phyloP scores from a whole-genome alignment of 2,888 invertebrate genomes.

The Siphonodentalium dalli region DNA sequence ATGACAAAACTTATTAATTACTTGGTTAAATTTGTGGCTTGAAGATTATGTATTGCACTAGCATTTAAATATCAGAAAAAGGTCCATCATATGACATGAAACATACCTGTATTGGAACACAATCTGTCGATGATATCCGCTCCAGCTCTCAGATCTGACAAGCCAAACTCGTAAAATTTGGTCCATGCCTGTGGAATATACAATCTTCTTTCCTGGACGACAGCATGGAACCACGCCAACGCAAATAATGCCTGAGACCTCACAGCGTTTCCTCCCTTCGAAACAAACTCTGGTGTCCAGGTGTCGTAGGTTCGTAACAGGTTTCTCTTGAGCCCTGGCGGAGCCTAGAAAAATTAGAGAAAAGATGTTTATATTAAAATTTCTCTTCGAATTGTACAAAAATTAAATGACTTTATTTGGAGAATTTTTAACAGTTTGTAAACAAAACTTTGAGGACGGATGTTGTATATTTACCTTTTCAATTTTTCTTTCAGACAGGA shows the following conservation, averaged over 20 bases:
- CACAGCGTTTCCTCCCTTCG: conserved; percentile 55
- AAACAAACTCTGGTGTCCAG: conserved; percentile 71
- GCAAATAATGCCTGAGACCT: conserved; percentile 73
- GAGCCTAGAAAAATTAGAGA: conserved; percentile 69
- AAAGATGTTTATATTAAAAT: background rate
- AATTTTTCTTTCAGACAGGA: conserved; percentile 65
- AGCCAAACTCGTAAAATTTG: conserved; percentile 86
- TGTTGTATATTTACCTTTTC: background rate
- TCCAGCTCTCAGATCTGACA: conserved; percentile 80
- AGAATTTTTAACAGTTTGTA: background rate
- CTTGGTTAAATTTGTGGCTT: too few relatives aligned
- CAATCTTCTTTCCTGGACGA: conserved; percentile 85
- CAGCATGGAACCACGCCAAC: conserved; percentile 86
- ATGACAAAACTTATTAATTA: too few relatives aligned
- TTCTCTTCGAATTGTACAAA: background rate
- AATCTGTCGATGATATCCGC: conserved; percentile 72
- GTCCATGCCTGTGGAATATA: conserved; percentile 89
- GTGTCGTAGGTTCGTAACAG: conserved; percentile 77
- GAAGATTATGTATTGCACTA: too few relatives aligned
- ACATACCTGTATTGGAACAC: conserved; percentile 62
- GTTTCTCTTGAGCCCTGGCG: conserved; percentile 85
- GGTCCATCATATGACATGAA: conserved; percentile 11
- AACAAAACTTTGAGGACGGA: background rate
- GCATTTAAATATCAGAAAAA: background rate
- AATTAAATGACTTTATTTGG: background rate